Conservation (phyloP, 2,797 vertebrate species). For the Vipera ursinii region DNA sequence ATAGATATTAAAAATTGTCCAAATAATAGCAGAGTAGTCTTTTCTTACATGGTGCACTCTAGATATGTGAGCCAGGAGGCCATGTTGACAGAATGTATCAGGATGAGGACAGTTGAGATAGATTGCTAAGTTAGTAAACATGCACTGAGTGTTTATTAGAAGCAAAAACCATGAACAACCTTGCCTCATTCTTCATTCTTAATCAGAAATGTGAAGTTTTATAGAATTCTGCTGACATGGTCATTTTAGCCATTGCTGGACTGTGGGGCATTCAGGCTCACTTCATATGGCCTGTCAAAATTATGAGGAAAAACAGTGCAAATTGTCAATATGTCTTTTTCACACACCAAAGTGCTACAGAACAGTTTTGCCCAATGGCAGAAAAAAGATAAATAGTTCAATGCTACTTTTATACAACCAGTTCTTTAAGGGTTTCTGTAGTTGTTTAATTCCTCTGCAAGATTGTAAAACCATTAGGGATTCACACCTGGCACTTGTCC, state of each 20-base stretch:
- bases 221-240: conserved; percentile 48
- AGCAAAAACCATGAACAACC: not conserved
- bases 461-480: not conserved
- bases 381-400: conserved; percentile 18
- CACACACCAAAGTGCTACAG: conserved; percentile 48
- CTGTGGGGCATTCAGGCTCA: conserved; percentile 50
- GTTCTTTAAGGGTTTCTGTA: not conserved
- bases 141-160: not conserved
- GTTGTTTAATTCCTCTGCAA: not conserved
- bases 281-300: conserved; percentile 51
- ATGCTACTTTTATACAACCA: not conserved
- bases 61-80: not conserved
- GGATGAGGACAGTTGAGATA: not conserved
- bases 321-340: conserved; percentile 57
- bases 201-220: conserved; percentile 44
- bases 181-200: not conserved
- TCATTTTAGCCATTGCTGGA: conserved; percentile 37
- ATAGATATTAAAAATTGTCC: not conserved
- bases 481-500: not conserved
- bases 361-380: conserved; percentile 30
- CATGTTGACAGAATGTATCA: not conserved
- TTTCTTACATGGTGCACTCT: not conserved
- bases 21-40: not conserved
- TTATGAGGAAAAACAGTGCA: conserved; percentile 52
- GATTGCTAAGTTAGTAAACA: not conserved